Percentiles rank a stretch among this genome's conserved stretches.
Evolutionary conservation across 92 coral and sea anemone species (phyloP).

Genomic region (Porites divaricata): DNA sequence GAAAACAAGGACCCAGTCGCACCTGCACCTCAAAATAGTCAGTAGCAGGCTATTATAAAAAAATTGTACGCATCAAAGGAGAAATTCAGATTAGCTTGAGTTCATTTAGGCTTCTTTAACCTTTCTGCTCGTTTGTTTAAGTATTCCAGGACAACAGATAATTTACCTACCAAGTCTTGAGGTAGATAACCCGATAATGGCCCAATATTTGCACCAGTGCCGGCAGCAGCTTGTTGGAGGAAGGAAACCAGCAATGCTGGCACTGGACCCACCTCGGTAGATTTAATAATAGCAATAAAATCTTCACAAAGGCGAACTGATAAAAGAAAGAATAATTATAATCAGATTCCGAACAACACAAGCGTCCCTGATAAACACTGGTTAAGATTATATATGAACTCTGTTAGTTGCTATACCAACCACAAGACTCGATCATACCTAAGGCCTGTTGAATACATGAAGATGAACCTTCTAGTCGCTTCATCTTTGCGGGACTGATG

Average conservation of each 20-base stretch:
- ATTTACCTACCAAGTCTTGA: conserved; percentile 79
- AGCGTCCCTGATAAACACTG: not conserved
- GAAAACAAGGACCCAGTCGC: too few relatives aligned
- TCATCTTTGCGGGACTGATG: conserved; percentile 55
- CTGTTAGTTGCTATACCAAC: too few relatives aligned
- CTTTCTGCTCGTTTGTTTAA: too few relatives aligned
- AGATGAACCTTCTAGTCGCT: conserved; percentile 47
- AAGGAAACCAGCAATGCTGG: conserved; percentile 85
- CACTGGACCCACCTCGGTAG: conserved; percentile 88
- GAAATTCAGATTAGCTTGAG: too few relatives aligned
- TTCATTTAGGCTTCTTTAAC: too few relatives aligned
- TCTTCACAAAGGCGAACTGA: conserved; percentile 91
- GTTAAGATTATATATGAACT: too few relatives aligned
- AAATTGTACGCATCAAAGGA: too few relatives aligned
- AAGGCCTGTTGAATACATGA: conserved; percentile 55
- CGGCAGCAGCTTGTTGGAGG: conserved; percentile 93
- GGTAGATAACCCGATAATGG: conserved; percentile 79
- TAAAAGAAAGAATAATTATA: not conserved
- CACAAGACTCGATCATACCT: conserved; percentile 26
- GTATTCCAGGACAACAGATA: not conserved
- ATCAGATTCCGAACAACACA: not conserved
- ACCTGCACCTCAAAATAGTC: too few relatives aligned
- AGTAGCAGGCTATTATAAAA: too few relatives aligned
- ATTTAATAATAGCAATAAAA: conserved; percentile 82
- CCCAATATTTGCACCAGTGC: conserved; percentile 63